Evolutionary conservation across 2,797 vertebrate genomes (phyloP).

Genomic region (Carapus acus): DNA sequence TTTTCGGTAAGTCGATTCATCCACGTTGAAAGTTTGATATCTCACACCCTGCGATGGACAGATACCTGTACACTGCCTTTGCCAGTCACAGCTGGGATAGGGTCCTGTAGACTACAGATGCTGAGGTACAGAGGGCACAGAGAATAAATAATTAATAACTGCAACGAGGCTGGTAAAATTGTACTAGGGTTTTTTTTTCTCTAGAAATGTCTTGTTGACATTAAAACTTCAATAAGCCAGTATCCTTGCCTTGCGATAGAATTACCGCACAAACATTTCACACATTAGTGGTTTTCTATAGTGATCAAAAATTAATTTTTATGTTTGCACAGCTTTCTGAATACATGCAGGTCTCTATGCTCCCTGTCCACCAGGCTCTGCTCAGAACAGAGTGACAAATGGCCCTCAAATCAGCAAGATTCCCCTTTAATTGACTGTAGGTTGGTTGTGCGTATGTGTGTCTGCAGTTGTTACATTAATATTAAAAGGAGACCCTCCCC

Average conservation of each 20-base stretch:
- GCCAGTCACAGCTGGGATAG: too few species aligned
- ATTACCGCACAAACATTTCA: conserved; percentile 52
- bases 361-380: conserved; percentile 52
- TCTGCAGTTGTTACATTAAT: conserved; percentile 67
- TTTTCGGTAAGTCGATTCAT: too few species aligned
- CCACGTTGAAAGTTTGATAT: too few species aligned
- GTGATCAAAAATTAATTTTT: conserved; percentile 68
- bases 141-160: too few species aligned
- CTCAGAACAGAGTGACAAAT: conserved; percentile 47
- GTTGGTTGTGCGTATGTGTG: conserved; percentile 54
- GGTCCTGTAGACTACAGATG: too few species aligned
- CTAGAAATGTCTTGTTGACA: conserved; percentile 24
- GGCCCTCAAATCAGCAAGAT: conserved; percentile 54
- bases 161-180: too few species aligned
- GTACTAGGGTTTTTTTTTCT: too few species aligned
- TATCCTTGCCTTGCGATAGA: conserved; percentile 24
- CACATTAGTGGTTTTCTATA: conserved; percentile 49
- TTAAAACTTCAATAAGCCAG: conserved; percentile 33
- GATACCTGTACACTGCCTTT: too few species aligned
- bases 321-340: conserved; percentile 49
- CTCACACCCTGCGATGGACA: too few species aligned
- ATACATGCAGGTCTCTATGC: conserved; percentile 47
- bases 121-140: too few species aligned
- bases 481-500: conserved; percentile 60
- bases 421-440: conserved; percentile 62